phyloP scores from a whole-genome alignment of 2,113 vertebrate genomes.

The Aleadryas rufinucha region DNA sequence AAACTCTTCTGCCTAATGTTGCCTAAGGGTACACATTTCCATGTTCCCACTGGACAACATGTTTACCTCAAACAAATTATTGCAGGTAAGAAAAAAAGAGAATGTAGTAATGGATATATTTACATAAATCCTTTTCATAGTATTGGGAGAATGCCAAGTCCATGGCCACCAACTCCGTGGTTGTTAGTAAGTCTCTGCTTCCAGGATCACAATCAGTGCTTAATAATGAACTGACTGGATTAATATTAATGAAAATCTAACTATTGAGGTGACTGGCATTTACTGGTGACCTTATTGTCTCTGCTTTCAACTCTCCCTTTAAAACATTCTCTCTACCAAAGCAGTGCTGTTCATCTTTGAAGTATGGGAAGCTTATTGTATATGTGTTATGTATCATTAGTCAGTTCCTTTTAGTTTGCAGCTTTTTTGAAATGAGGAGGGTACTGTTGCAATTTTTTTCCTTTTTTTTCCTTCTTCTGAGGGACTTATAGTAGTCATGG shows the following conservation, averaged over 20 bases:
- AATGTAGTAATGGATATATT: background rate
- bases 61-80: constrained; percentile 87
- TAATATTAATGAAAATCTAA: background rate
- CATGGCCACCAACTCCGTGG: background rate
- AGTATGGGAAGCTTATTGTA: background rate
- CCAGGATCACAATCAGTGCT: background rate
- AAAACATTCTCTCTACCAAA: background rate
- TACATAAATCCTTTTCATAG: background rate
- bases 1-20: constrained; percentile 80
- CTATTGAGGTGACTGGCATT: background rate
- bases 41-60: constrained; percentile 85
- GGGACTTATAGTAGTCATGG: background rate
- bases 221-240: background rate
- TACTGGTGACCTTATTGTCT: background rate
- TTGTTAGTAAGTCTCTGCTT: background rate
- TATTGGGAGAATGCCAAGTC: background rate
- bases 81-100: constrained; percentile 75
- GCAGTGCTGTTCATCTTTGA: background rate
- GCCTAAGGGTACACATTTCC: constrained; percentile 78
- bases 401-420: background rate
- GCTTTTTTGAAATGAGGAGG: background rate
- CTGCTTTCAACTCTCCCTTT: background rate
- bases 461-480: background rate
- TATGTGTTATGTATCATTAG: background rate
- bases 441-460: background rate